Percentiles rank a stretch among this genome's conserved stretches.
Evolutionary conservation across 1,140 invertebrate genomes (phyloP).

Genomic region (Caenorhabditis remanei): DNA sequence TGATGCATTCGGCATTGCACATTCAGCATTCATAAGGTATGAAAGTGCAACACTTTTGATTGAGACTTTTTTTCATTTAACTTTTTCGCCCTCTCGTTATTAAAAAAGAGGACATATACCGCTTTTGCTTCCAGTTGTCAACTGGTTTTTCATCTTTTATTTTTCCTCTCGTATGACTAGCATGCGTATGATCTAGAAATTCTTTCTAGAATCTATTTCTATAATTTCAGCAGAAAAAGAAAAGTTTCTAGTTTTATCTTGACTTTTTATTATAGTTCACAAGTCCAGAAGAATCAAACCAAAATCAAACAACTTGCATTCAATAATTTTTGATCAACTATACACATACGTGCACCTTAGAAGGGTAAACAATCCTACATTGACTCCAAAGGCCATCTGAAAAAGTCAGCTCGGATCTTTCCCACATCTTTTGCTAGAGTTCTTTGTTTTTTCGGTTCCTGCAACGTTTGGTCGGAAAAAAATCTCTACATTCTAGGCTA

Average conservation of each 20-base stretch:
- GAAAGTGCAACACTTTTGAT: slow-evolving; percentile 44
- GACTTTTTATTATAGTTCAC: background rate
- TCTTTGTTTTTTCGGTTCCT: background rate
- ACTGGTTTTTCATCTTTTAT: background rate
- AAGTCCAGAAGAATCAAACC: background rate
- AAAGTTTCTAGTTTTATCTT: background rate
- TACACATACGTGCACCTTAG: slow-evolving; percentile 19
- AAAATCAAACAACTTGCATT: background rate
- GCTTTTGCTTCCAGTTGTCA: background rate
- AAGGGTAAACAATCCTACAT: slow-evolving; percentile 3
- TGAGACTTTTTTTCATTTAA: slow-evolving; percentile 1
- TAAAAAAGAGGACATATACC: background rate
- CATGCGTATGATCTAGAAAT: no score
- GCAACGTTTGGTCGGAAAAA: background rate
- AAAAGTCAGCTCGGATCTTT: background rate
- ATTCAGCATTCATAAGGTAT: background rate
- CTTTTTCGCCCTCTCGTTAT: background rate
- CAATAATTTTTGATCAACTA: slow-evolving; percentile 17
- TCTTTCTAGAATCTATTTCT: no score
- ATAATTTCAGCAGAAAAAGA: no score
- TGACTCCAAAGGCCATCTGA: background rate
- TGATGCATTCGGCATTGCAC: background rate
- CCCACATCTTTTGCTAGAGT: background rate
- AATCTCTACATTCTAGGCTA: background rate
- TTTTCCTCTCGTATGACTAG: background rate